Evolutionary conservation across 1,140 invertebrate species (phyloP), one percentile per base, ranked within the genome.

Genomic region (Lerema accius): DNA sequence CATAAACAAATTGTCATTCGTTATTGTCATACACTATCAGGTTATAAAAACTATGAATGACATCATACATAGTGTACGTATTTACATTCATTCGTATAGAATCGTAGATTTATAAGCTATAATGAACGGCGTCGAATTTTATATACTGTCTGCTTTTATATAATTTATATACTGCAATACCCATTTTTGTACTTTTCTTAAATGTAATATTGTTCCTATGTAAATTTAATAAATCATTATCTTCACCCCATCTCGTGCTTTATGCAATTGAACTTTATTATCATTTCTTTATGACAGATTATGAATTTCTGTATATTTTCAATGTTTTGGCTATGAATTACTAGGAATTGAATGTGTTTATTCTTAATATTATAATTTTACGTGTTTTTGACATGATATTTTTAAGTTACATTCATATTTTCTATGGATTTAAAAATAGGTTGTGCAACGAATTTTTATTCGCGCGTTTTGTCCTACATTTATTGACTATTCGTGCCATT

Each of bases 391-490:
- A 56, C 58, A 62, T 62, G 43, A 28, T 59, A 59, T 67, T 32
- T 67, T 55, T 62, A 67, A 61, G 42, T 61, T 55, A 40, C 46
- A 53, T 62, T 67, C 49, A 55, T 50, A 40, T 56, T 67, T 61
- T 45, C 32, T 67, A 56, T 56, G 13, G 42, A 46, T 79, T n/a
- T n/a, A n/a, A 71, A 72, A 49, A 46, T 79, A 74, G 74, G 71
- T 76, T 76, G 73, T 78, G 74, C 74, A 82, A 79, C 78, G 71
- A 83, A 76, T 71, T 68, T 70, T 65, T 53, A 64, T 70, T 56
- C 48, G 23, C 23, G 26, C 62, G 37, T 67, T 17, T 45, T 49
- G 32, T 51, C 39, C 16, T 65, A 56, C 39, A 42, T 58, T 63
- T 67, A 63, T 39, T 66, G 32, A 28, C 32, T 37, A 49, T 55